phyloP scores from a whole-genome alignment of 2,888 invertebrate species.

The Drosophila pseudotakahashii region DNA sequence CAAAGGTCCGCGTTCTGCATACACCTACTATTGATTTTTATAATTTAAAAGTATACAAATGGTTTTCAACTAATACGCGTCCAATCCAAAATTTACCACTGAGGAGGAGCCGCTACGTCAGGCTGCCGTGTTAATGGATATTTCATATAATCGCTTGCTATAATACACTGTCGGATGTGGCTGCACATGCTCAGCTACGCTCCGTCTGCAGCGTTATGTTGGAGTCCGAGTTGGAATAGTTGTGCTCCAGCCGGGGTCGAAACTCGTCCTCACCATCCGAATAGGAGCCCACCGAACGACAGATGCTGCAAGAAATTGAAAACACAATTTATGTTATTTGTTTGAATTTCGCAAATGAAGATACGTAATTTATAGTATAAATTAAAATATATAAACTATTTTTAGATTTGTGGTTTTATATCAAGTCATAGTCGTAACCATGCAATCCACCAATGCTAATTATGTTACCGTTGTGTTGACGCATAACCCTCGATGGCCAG shows the following conservation, averaged over 20 bases:
- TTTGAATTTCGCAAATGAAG: too few species aligned
- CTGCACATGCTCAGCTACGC: conserved; percentile 52
- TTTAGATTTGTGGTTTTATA: neutral
- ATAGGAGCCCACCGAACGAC: conserved; percentile 83
- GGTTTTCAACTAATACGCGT: conserved; percentile 21
- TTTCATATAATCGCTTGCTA: conserved; percentile 10
- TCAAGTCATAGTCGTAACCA: neutral
- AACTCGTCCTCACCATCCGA: conserved; percentile 80
- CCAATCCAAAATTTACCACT: neutral
- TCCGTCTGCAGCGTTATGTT: conserved; percentile 71
- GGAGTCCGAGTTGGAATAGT: conserved; percentile 80
- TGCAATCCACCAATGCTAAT: neutral
- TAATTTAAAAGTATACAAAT: conserved; percentile 53
- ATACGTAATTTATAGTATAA: too few species aligned
- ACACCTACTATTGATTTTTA: conserved; percentile 26
- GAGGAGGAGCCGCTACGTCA: neutral
- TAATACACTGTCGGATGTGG: conserved; percentile 37
- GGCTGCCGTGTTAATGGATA: neutral
- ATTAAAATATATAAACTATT: too few species aligned
- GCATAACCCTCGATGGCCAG: conserved; percentile 69
- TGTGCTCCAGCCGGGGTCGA: conserved; percentile 65
- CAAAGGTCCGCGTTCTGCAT: conserved; percentile 31
- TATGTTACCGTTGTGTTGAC: conserved; percentile 67
- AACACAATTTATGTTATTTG: neutral
- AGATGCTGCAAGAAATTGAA: conserved; percentile 54